These are phyloP conservation scores for Cairina moschata DNA, from an alignment of 2,113 vertebrate genomes.

Conservation along the genomic window DNA sequence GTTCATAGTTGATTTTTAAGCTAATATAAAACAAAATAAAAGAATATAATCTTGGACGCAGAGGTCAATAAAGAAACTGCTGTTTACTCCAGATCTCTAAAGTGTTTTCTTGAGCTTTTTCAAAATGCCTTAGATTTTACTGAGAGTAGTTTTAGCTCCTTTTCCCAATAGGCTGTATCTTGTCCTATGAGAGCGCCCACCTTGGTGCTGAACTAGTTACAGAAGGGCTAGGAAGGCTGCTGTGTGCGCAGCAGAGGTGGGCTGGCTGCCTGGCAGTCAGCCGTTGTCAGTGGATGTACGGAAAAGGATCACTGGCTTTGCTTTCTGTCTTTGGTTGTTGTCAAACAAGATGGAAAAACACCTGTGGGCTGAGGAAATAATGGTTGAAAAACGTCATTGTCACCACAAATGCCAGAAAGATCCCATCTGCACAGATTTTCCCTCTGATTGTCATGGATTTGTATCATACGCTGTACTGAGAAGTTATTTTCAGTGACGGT, in stretches of 20 bases:
- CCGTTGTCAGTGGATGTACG: neutral
- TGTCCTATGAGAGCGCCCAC: neutral
- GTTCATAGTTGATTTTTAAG: neutral
- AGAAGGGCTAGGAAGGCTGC: neutral
- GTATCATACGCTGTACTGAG: neutral
- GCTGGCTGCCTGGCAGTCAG: neutral
- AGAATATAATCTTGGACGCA: neutral
- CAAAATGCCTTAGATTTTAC: neutral
- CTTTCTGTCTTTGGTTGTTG: neutral
- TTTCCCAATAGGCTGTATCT: neutral
- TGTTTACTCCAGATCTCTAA: neutral
- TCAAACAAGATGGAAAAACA: neutral
- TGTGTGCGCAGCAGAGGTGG: neutral
- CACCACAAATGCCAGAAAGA: neutral
- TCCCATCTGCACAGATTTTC: neutral
- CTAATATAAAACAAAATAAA: neutral
- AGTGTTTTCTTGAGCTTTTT: neutral
- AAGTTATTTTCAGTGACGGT: neutral
- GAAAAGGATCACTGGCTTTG: neutral
- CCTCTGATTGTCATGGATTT: neutral
- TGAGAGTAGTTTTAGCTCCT: neutral
- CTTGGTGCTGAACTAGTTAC: neutral
- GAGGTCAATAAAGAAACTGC: neutral
- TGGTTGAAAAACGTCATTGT: neutral
- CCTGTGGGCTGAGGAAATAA: neutral